These are phyloP conservation scores for Girardinichthys multiradiatus DNA, from an alignment of 2,113 vertebrate genomes.

Conservation along the genomic window DNA sequence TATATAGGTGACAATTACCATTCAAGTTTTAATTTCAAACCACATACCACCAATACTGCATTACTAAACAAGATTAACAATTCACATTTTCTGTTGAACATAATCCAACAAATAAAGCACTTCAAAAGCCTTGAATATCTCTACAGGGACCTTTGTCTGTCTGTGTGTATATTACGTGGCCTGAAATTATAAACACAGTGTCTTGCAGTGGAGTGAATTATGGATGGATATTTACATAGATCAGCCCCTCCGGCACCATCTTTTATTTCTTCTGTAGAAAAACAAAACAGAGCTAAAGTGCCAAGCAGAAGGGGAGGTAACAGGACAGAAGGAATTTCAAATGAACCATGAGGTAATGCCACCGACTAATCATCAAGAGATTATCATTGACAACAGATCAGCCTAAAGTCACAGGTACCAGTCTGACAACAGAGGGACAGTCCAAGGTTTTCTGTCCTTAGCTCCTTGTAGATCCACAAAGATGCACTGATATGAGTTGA, in stretches of 20 bases:
- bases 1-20: neutral
- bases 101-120: neutral
- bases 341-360: conserved; percentile 12
- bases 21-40: neutral
- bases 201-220: conserved; percentile 54
- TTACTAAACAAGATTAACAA: neutral
- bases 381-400: conserved; percentile 16
- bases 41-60: neutral
- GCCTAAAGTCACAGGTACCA: neutral
- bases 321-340: neutral
- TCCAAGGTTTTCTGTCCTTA: neutral
- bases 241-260: conserved; percentile 27
- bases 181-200: conserved; percentile 38
- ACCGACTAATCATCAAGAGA: conserved; percentile 28
- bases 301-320: conserved; percentile 16
- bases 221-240: conserved; percentile 65
- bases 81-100: neutral
- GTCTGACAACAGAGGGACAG: conserved; percentile 1
- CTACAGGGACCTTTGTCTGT: conserved; percentile 17
- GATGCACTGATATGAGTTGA: conserved; percentile 22
- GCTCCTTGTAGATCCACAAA: conserved; percentile 18
- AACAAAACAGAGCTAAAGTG: conserved; percentile 22
- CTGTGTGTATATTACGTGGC: conserved; percentile 42
- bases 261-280: conserved; percentile 46
- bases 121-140: neutral